Base-by-base conservation (phyloP, 1,140 invertebrate species). In the Drosophila punjabiensis region DNA sequence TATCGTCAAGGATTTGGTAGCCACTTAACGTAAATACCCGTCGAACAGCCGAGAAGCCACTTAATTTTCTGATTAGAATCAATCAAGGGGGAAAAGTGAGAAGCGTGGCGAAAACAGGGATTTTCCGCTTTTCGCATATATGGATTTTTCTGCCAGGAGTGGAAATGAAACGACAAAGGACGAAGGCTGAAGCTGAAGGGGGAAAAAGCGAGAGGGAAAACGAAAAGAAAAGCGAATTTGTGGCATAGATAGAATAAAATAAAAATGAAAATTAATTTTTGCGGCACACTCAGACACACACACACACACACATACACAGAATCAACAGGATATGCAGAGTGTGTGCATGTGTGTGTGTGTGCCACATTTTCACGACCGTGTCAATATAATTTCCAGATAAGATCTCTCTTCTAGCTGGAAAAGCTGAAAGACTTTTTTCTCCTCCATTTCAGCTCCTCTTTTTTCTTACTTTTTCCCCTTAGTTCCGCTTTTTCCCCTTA, bases 31-130 rank as follows among this genome's bases (percentile, higher is more conserved):
- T 11, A 28, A 69, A 69, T 28, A 69, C 48, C 35, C 32, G 39
- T 50, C 63, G 53, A 48, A 43, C 55, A 68, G 65, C 67, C 71
- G 56, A 74, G 74, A 69, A 90, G 81, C 73, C 79, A 85, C 81
- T 91, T 85, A 76, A 91, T 87, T 91, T 91, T 87, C 83, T 91
- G 88, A 91, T 91, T 91, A 82, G 79, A 91, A 91, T 91, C 88
- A 91, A 87, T 91, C 83, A 91, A 81, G 76, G 41, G 50, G 45
- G 32, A 16, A 55, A 37, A 35, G 59, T 76, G 39, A 48, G 59
- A 53, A 56, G 52, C 50, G 48, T 14, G 32, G 20, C 18, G 16
- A 65, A 10, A 16, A 14, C 32, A 37, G 20, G 16, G 43, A 65
- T 58, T 37, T 30, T 24, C 35, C n/a, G 14, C n/a, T 33, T 28